A percentile compares a stretch with the other conserved stretches of the same genome.
These are phyloP conservation scores for Microchrysa polita DNA, from an alignment of 2,888 invertebrate genomes.

Conservation along the genomic window DNA sequence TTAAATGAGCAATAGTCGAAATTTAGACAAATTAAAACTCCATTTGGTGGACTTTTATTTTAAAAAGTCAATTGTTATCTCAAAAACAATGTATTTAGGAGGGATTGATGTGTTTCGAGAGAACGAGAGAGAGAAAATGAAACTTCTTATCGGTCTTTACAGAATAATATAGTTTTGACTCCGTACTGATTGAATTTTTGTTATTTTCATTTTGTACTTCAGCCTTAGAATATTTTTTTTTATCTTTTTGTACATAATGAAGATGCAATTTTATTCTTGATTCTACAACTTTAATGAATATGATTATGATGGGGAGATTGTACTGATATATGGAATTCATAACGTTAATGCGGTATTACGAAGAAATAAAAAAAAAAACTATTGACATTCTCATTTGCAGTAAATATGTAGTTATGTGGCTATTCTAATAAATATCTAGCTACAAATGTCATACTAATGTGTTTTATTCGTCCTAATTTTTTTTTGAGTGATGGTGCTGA, in stretches of 20 bases:
- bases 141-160: background rate
- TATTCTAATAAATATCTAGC: slow-evolving; percentile 26
- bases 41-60: slow-evolving; percentile 32
- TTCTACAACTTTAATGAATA: slow-evolving; percentile 9
- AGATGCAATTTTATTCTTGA: slow-evolving; percentile 23
- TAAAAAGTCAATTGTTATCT: slow-evolving; percentile 61
- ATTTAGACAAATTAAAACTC: slow-evolving; percentile 12
- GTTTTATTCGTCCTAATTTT: slow-evolving; percentile 19
- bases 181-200: slow-evolving; percentile 21
- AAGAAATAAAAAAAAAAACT: no score
- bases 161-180: slow-evolving; percentile 14
- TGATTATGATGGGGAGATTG: background rate
- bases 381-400: slow-evolving; percentile 39
- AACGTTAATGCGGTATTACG: slow-evolving; percentile 18
- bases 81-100: slow-evolving; percentile 65
- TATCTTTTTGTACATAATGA: slow-evolving; percentile 28
- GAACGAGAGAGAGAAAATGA: no score
- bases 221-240: slow-evolving; percentile 10
- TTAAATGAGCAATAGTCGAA: slow-evolving; percentile 16
- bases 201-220: slow-evolving; percentile 10
- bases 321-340: background rate
- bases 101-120: slow-evolving; percentile 68
- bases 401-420: slow-evolving; percentile 31
- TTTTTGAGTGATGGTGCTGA: no score
- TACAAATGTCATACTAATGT: slow-evolving; percentile 10